Base-by-base conservation (phyloP, 2,113 vertebrate genomes). In the Salvelinus sp. region DNA sequence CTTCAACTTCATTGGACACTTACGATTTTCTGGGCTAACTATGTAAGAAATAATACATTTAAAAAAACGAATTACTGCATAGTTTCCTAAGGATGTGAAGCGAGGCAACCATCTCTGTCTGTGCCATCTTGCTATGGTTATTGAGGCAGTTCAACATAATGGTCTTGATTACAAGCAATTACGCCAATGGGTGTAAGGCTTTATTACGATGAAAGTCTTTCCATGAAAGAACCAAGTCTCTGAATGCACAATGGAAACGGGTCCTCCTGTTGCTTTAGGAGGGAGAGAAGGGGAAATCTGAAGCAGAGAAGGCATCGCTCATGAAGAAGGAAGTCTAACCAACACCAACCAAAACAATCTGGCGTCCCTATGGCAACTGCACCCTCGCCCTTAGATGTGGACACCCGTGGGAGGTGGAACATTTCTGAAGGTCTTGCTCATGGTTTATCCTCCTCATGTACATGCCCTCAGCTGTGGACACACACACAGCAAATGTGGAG, bases 301-400 rank as follows among this genome's bases (percentile, higher is more conserved):
- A 57, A 78, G 54, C 30, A 68, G 44, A 64, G 64, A 69, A 22
- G 28, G 50, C 79, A 71, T 5, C 5, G 5, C 68, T 48, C 64
- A 25, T 65, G 63, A 68, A 71, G 66, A 25, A 22, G 7, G 79
- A 76, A 7, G 23, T 38, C 63, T 20, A 67, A 66, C n/a, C 38
- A 30, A 75, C 54, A 65, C 65, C 44, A 23, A 57, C 27, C 38
- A 69, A 76, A 69, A 76, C 68, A 70, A 60, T 70, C 33, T 48
- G 44, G 4, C 1, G 23, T 76, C 69, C 63, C 68, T 28, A 76
- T 71, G 57, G 66, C 33, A 63, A 76, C 69, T 28, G 12, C 0
- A 3, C 73, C 0, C 28, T n/a, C 33, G 27, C 60, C 66, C 28
- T 85, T 62, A 82, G 33, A 86, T 86, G 85, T 79, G 78, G 80